Conservation (phyloP, 2,113 vertebrate species). For the Reinhardtius hippoglossoides region DNA sequence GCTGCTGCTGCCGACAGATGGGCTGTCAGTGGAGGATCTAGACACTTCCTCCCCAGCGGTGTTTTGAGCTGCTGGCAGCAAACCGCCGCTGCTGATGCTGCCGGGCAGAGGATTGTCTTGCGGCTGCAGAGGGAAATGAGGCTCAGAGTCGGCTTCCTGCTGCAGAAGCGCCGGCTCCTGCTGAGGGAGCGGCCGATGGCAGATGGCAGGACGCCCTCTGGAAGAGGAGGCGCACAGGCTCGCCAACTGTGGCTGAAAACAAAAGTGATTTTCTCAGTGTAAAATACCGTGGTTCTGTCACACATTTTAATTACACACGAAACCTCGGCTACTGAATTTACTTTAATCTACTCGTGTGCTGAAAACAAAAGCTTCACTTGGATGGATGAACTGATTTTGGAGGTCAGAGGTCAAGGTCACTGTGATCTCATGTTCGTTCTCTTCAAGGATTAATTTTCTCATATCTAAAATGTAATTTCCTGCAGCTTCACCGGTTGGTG, state of each 20-base stretch:
- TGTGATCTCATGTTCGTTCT: too few species aligned
- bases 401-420: too few species aligned
- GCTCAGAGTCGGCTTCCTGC: slow-evolving; percentile 55
- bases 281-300: neutral
- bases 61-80: slow-evolving; percentile 16
- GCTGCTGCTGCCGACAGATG: slow-evolving; percentile 81
- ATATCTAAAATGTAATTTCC: too few species aligned
- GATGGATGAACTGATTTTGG: too few species aligned
- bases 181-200: slow-evolving; percentile 78
- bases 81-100: neutral
- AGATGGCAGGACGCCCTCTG: slow-evolving; percentile 70
- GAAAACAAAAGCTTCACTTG: too few species aligned
- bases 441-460: too few species aligned
- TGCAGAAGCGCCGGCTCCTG: slow-evolving; percentile 68
- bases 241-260: slow-evolving; percentile 78
- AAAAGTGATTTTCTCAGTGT: neutral
- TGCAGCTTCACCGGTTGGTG: too few species aligned
- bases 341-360: neutral
- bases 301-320: neutral
- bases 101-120: slow-evolving; percentile 21
- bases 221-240: slow-evolving; percentile 78
- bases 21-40: slow-evolving; percentile 85
- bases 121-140: slow-evolving; percentile 8
- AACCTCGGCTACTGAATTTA: neutral
- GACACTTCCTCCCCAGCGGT: slow-evolving; percentile 38